phyloP scores from a whole-genome alignment of 2,888 invertebrate genomes.

The Syrista parreyssii region DNA sequence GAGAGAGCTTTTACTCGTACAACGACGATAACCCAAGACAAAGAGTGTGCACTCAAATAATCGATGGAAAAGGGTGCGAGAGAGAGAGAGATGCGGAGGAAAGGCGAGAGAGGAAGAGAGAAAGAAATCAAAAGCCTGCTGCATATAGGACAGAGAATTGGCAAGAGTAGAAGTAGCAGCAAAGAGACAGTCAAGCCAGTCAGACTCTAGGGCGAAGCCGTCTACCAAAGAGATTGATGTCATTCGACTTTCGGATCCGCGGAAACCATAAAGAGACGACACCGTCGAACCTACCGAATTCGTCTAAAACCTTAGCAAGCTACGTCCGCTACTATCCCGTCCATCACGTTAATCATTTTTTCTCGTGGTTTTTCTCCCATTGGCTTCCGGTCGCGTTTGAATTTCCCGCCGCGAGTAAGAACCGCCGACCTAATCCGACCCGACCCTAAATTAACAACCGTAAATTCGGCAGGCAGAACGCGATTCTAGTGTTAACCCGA shows the following conservation, averaged over 20 bases:
- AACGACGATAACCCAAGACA: conserved; percentile 41
- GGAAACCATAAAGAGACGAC: conserved; percentile 21
- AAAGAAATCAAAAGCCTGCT: neutral
- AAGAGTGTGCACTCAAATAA: conserved; percentile 46
- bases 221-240: conserved; percentile 47
- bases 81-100: conserved; percentile 1
- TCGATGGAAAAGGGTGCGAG: conserved; percentile 26
- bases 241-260: conserved; percentile 48
- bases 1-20: conserved; percentile 31
- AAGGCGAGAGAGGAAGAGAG: conserved; percentile 18
- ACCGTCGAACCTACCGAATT: neutral
- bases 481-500: no score
- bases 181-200: neutral
- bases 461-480: no score
- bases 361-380: neutral
- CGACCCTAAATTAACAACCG: neutral
- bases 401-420: neutral
- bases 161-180: neutral
- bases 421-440: no score
- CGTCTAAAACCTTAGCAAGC: neutral
- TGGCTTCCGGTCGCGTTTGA: neutral
- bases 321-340: no score
- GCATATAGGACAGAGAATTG: neutral
- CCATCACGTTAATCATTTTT: neutral
- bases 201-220: neutral